phyloP scores from a whole-genome alignment of 2,113 vertebrate species.

The Pitta sordida region DNA sequence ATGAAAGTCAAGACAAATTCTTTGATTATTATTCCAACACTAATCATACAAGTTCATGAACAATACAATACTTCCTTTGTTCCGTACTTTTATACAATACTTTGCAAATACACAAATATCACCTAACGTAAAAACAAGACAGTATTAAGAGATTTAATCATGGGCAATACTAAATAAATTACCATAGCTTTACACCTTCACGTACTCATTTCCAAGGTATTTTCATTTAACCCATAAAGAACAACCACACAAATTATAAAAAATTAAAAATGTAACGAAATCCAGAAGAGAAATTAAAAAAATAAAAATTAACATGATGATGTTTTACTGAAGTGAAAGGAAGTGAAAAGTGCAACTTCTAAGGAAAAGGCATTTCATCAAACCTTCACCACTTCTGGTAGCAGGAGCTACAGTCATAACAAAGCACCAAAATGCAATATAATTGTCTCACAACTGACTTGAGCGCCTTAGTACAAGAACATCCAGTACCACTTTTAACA shows the following conservation, averaged over 20 bases:
- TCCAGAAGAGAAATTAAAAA: not conserved
- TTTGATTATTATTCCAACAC: not conserved
- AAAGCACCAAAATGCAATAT: not conserved
- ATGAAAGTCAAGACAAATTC: not conserved
- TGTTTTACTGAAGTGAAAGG: not conserved
- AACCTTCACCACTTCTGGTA: not conserved
- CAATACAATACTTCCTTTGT: not conserved
- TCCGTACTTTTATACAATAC: not conserved
- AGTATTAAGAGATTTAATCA: not conserved
- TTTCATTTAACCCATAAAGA: not conserved
- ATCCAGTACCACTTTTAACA: not conserved
- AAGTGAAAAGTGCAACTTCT: not conserved
- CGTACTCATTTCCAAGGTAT: not conserved
- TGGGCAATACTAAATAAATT: not conserved
- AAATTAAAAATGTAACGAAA: not conserved
- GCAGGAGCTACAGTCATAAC: not conserved
- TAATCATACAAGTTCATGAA: not conserved
- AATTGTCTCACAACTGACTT: not conserved
- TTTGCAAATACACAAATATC: not conserved
- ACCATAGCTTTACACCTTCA: not conserved
- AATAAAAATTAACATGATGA: too few species aligned
- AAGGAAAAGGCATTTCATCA: not conserved
- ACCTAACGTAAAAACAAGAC: not conserved
- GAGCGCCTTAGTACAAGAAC: not conserved
- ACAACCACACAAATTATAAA: not conserved